These are phyloP conservation scores for Anseranas semipalmata DNA, from an alignment of 2,113 vertebrate species.

Conservation along the genomic window DNA sequence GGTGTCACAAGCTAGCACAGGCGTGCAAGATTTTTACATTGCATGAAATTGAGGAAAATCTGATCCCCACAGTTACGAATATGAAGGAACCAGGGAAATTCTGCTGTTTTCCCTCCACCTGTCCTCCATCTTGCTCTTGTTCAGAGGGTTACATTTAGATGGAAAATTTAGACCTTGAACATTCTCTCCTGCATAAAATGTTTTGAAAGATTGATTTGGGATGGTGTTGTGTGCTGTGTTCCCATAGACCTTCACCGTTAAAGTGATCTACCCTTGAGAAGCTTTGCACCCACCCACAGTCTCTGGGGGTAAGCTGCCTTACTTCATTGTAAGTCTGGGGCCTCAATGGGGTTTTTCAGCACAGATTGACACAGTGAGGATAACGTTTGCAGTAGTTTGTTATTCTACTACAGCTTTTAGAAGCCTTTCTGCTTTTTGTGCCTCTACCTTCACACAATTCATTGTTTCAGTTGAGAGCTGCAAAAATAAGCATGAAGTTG, in stretches of 20 bases:
- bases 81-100: neutral
- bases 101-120: neutral
- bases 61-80: neutral
- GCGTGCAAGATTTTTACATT: slow-evolving; percentile 16
- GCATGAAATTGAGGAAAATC: slow-evolving; percentile 5
- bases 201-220: neutral
- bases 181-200: neutral
- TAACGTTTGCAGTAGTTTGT: neutral
- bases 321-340: neutral
- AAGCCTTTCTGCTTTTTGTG: neutral
- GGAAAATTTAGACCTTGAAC: neutral
- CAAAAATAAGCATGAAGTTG: neutral
- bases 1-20: slow-evolving; percentile 42
- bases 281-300: neutral
- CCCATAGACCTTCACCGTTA: neutral
- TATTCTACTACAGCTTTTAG: neutral
- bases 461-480: neutral
- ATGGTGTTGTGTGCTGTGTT: neutral
- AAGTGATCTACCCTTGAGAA: neutral
- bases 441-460: neutral
- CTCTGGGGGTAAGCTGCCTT: neutral
- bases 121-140: neutral
- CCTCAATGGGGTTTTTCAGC: neutral
- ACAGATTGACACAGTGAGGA: neutral
- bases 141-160: neutral